Percentiles rank a stretch among this genome's conserved stretches.
phyloP scores from a whole-genome alignment of 2,113 vertebrate species.

The Alligator mississippiensis region DNA sequence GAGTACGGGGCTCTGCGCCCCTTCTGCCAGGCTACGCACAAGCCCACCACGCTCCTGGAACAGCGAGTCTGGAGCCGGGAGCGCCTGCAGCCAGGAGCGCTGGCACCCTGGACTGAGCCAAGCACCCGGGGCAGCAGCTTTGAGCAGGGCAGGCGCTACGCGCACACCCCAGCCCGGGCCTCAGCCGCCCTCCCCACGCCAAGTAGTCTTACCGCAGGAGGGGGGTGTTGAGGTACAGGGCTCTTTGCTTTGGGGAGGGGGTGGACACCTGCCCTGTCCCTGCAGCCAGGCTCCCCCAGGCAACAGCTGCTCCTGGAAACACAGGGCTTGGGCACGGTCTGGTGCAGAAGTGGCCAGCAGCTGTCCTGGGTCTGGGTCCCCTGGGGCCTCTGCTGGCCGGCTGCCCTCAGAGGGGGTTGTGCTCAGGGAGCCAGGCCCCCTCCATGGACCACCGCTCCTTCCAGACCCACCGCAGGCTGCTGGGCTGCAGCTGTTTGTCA shows the following conservation, averaged over 20 bases:
- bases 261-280: neutral
- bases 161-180: neutral
- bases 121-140: too few species aligned
- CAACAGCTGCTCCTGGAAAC: neutral
- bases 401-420: neutral
- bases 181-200: neutral
- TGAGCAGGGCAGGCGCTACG: neutral
- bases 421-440: neutral
- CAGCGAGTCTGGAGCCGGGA: neutral
- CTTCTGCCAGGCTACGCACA: neutral
- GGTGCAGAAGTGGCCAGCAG: neutral
- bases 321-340: neutral
- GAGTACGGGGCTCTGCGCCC: neutral
- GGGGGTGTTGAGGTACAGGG: neutral
- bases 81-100: neutral
- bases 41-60: neutral
- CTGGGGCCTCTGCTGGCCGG: neutral
- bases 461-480: neutral
- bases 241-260: neutral
- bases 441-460: accelerated
- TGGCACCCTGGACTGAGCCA: neutral
- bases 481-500: neutral
- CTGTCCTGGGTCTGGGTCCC: neutral
- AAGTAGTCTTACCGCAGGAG: neutral
- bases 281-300: accelerated